Base-by-base conservation (phyloP, 2,888 invertebrate genomes). In the Cyclophora albipunctata region DNA sequence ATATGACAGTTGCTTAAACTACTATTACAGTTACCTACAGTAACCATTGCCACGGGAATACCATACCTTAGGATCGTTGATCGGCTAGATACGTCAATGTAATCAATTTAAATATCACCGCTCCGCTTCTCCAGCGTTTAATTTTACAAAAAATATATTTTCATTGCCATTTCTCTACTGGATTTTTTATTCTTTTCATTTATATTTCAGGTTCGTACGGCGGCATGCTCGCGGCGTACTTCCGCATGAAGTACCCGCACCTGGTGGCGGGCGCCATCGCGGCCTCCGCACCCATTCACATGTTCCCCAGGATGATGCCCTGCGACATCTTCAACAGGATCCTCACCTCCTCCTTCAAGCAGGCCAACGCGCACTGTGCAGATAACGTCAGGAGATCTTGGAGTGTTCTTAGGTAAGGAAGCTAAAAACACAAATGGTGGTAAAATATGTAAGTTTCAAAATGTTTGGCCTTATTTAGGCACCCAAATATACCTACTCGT, bases 171-270 rank as follows among this genome's bases (percentile, higher is more conserved):
- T 20, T 20, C 20, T 20, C 20, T 20, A 20, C 20, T 20, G 20
- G 20, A 20, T 20, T 20, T 20, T 20, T 20, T 20, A 20, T 20
- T 20, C 20, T 20, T 20, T 20, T 20, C 20, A 20, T 20, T 20
- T 37, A 5, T 37, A 45, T 47, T 72, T 90, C 93, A 69, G 96
- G 99, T 0, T 98, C 98, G 0, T 99, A 99, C 76, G 99, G 99
- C 0, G 99, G 99, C 35, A 99, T 99, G 99, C 82, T 99, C 35
- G 91, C 98, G 0, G 95, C 98, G 0, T 99, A 98, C 95, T 91
- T 99, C 68, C 91, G 98, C 41, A 94, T 98, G 80, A 99, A 98
- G 81, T 99, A 98, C 84, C 98, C 98, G 0, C 95, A 96, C 71
- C 72, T 96, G 40, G 92, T 98, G 5, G 84, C 90, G 35, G 98